Conservation (phyloP, 2,113 vertebrate species). For the Boulengeromyrus knoepffleri region DNA sequence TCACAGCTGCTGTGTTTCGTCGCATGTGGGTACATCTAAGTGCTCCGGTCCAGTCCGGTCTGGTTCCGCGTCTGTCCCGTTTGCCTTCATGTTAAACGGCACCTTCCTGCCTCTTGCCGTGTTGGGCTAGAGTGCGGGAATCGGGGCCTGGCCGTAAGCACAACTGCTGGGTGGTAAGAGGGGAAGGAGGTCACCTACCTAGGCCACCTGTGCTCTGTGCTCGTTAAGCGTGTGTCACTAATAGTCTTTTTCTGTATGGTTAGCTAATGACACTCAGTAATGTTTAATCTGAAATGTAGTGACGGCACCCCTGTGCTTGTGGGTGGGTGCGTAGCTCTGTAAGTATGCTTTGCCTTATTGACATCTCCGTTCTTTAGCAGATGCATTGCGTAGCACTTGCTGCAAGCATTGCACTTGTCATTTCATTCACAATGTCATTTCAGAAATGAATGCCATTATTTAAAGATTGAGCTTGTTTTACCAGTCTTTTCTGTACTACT, state of each 20-base stretch:
- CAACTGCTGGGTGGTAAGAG: neutral
- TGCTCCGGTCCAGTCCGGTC: neutral
- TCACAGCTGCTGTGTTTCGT: neutral
- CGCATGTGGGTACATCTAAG: neutral
- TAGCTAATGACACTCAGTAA: neutral
- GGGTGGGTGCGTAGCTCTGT: neutral
- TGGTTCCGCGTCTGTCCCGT: neutral
- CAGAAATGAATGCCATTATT: neutral
- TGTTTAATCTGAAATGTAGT: neutral
- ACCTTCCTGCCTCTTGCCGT: neutral
- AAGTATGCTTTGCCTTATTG: slow-evolving; percentile 2
- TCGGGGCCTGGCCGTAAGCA: neutral
- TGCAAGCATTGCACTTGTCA: neutral
- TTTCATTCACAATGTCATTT: neutral
- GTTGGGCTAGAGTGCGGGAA: neutral
- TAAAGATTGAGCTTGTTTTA: neutral
- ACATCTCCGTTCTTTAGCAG: neutral
- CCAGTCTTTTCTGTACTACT: neutral
- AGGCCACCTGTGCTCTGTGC: neutral
- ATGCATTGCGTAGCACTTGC: neutral
- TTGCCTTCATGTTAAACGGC: neutral
- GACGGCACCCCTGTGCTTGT: neutral
- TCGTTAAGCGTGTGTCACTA: neutral
- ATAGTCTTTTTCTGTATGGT: neutral
- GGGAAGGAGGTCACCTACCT: neutral